Evolutionary conservation across 2,797 vertebrate species (phyloP).

Genomic region (Enteromius argenteus): DNA sequence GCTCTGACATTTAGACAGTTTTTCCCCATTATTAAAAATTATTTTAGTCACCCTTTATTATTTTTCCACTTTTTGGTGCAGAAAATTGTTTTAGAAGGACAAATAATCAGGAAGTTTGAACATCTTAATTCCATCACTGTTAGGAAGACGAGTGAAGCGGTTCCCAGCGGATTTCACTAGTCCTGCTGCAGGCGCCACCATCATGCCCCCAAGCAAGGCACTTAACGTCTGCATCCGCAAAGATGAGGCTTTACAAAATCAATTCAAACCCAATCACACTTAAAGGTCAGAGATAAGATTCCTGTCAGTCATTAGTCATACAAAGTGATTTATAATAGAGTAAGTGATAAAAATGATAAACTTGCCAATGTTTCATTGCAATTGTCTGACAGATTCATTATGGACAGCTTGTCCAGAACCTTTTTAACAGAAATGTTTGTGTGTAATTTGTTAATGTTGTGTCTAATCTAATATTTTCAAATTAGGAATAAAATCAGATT

Average conservation of each 20-base stretch:
- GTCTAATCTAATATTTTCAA: not conserved
- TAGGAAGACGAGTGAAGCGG: not conserved
- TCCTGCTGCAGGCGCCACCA: conserved; percentile 7
- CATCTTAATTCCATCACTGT: not conserved
- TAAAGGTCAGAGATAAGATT: conserved; percentile 35
- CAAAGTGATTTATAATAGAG: conserved; percentile 32
- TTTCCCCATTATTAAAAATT: not conserved
- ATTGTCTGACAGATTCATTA: not conserved
- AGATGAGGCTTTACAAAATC: conserved; percentile 29
- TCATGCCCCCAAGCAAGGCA: not conserved
- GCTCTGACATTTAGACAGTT: not conserved
- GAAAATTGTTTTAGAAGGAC: not conserved
- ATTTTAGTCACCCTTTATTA: not conserved
- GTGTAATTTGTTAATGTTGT: not conserved
- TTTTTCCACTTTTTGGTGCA: not conserved
- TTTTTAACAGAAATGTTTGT: not conserved
- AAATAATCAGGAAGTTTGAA: not conserved
- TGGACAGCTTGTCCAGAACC: not conserved
- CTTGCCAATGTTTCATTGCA: not conserved
- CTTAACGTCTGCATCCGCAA: conserved; percentile 18
- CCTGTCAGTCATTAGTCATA: conserved; percentile 28
- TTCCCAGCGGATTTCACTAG: not conserved
- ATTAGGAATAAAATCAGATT: not conserved
- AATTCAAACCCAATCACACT: conserved; percentile 29
- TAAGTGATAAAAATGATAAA: not conserved